These are phyloP conservation scores for Pinctada fucata DNA, from an alignment of 2,888 invertebrate species.

Conservation along the genomic window DNA sequence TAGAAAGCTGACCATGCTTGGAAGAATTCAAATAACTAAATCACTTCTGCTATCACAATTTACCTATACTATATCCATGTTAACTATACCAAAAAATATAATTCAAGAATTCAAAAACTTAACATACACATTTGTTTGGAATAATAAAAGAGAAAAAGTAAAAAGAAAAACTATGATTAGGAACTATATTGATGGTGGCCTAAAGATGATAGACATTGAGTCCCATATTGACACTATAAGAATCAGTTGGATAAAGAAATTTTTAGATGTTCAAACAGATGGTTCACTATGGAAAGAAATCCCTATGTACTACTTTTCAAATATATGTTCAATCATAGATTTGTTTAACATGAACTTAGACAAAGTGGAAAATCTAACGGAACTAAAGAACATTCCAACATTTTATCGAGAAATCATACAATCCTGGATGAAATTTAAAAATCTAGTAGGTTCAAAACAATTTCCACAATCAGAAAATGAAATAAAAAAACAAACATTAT, in stretches of 20 bases:
- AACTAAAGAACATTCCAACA: too few species aligned
- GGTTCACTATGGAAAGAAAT: conserved; percentile 5
- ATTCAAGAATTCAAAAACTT: not conserved
- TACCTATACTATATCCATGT: not conserved
- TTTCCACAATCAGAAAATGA: too few species aligned
- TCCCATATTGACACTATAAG: not conserved
- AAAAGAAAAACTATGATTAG: conserved; percentile 7
- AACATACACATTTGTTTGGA: conserved; percentile 5
- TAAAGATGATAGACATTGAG: conserved; percentile 7
- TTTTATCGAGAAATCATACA: too few species aligned
- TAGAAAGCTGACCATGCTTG: conserved; percentile 10
- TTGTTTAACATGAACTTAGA: conserved; percentile 15
- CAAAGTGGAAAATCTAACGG: not conserved
- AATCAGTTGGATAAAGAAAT: not conserved
- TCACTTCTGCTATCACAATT: not conserved
- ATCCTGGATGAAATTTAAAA: too few species aligned
- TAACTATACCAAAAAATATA: not conserved
- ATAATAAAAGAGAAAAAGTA: conserved; percentile 10
- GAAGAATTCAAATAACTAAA: conserved; percentile 13
- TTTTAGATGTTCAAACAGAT: not conserved
- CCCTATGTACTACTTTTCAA: not conserved
- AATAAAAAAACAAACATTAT: too few species aligned
- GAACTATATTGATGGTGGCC: not conserved
- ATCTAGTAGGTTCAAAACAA: too few species aligned
- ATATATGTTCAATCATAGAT: not conserved